Conservation (phyloP, 2,797 vertebrate species). For the Epinephelus malabaricus region DNA sequence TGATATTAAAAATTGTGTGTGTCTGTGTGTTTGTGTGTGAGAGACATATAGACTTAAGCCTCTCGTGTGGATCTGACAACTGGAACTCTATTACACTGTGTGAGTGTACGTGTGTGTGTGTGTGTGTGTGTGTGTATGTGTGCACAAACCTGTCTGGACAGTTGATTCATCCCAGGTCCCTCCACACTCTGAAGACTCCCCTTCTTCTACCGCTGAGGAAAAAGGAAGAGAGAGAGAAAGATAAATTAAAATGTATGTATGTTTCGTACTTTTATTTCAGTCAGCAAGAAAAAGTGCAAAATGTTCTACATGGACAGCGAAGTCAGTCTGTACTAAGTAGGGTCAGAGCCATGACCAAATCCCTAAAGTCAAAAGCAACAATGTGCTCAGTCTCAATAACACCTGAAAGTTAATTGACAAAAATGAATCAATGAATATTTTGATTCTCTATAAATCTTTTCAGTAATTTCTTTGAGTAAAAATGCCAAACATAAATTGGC, state of each 20-base stretch:
- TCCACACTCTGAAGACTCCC: conserved; percentile 93
- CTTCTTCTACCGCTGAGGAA: conserved; percentile 92
- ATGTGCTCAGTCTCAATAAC: not conserved
- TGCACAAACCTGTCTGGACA: conserved; percentile 93
- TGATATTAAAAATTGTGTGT: conserved; percentile 85
- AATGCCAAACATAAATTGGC: not conserved
- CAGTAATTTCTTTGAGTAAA: not conserved
- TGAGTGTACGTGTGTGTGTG: conserved; percentile 37
- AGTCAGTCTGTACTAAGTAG: not conserved
- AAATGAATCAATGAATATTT: not conserved
- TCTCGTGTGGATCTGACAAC: conserved; percentile 41
- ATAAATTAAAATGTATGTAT: conserved; percentile 19
- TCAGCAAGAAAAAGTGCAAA: not conserved
- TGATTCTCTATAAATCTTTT: not conserved
- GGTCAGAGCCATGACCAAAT: not conserved
- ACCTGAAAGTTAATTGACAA: not conserved
- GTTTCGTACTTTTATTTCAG: conserved; percentile 10
- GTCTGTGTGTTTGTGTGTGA: conserved; percentile 54
- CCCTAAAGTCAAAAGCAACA: not conserved
- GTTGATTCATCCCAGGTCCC: conserved; percentile 94
- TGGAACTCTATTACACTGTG: conserved; percentile 29
- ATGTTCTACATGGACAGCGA: not conserved
- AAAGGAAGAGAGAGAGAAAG: conserved; percentile 34
- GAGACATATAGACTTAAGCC: conserved; percentile 41
- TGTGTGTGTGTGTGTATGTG: conserved; percentile 44